phyloP scores from a whole-genome alignment of 2,888 invertebrate species.

The Podabrus alpinus region DNA sequence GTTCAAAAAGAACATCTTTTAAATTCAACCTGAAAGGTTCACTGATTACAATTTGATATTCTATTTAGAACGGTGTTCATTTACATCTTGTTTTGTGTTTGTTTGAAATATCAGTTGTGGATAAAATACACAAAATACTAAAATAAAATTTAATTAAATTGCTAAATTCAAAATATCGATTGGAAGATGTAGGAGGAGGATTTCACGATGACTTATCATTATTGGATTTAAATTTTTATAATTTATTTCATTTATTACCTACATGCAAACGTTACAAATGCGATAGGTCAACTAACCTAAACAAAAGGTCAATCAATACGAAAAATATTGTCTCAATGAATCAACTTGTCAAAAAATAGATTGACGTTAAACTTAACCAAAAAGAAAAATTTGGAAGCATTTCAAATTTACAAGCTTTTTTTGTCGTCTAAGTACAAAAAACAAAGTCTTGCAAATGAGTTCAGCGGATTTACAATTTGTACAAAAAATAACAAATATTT shows the following conservation, averaged over 20 bases:
- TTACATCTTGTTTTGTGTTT: slow-evolving; percentile 8
- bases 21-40: slow-evolving; percentile 9
- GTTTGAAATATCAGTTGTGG: not conserved
- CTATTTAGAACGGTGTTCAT: slow-evolving; percentile 10
- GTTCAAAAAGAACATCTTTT: slow-evolving; percentile 14
- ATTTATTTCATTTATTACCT: not conserved
- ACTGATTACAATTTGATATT: slow-evolving; percentile 17
- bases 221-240: not conserved
- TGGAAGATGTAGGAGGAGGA: not conserved
- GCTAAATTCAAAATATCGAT: not conserved
- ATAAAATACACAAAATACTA: slow-evolving; percentile 2
- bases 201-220: not conserved
- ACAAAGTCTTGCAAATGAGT: not conserved
- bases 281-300: not conserved
- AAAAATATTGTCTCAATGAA: not conserved
- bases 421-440: not conserved
- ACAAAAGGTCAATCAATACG: not conserved
- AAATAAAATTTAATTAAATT: slow-evolving; percentile 7
- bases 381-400: not conserved
- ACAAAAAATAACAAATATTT: not conserved
- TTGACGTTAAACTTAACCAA: not conserved
- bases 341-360: not conserved
- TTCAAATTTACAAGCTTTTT: not conserved
- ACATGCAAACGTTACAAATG: not conserved
- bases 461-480: not conserved